Evolutionary conservation across 2,888 invertebrate species (phyloP).

Genomic region (Tipula helvola): DNA sequence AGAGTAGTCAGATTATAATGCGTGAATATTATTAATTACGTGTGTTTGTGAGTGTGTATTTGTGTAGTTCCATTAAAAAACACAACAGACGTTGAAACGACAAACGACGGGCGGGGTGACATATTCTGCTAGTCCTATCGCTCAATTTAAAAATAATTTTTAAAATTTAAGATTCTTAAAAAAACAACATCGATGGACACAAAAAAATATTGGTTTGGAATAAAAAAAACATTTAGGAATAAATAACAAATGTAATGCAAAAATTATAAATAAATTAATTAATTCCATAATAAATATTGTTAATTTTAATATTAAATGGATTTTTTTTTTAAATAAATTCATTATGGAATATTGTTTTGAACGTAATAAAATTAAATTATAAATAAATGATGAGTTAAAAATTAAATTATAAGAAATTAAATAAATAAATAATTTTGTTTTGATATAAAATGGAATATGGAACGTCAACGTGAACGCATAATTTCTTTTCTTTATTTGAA

Average conservation of each 20-base stretch:
- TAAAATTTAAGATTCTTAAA: background rate
- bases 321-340: background rate
- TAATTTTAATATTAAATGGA: background rate
- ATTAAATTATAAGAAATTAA: background rate
- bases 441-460: background rate
- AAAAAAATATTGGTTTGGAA: background rate
- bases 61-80: background rate
- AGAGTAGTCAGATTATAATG: background rate
- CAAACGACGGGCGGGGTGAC: background rate
- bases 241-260: background rate
- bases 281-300: background rate
- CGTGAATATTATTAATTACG: background rate
- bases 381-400: background rate
- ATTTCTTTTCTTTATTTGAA: conserved; percentile 9
- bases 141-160: background rate
- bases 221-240: background rate
- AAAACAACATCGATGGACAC: background rate
- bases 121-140: background rate
- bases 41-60: background rate
- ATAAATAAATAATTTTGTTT: background rate
- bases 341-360: background rate
- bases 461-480: conserved; percentile 8
- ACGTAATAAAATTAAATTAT: background rate
- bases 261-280: background rate
- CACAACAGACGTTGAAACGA: background rate